Evolutionary conservation across 2,888 invertebrate genomes (phyloP).

Genomic region (Oscheius sp.): DNA sequence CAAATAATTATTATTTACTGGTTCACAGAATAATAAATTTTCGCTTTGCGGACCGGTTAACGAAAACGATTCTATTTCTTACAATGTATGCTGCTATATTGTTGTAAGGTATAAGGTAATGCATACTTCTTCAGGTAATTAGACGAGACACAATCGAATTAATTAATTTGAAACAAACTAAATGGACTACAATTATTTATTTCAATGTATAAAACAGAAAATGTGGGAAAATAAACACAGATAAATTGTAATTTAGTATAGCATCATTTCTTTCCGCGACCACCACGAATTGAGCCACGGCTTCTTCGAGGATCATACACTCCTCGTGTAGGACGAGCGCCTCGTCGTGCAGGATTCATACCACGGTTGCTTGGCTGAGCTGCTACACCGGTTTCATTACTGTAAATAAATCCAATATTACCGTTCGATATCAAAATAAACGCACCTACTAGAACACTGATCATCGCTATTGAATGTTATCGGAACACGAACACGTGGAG

Average conservation of each 20-base stretch:
- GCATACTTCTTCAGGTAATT: no score
- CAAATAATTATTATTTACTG: no score
- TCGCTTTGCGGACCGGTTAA: no score
- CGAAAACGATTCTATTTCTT: no score
- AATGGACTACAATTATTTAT: background rate
- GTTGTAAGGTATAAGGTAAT: no score
- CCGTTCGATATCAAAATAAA: background rate
- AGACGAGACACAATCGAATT: no score
- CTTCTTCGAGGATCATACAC: background rate
- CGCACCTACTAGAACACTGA: slow-evolving; percentile 56
- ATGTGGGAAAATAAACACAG: background rate
- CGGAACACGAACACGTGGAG: slow-evolving; percentile 1
- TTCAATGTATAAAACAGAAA: background rate
- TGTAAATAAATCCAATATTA: background rate
- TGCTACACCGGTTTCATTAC: slow-evolving; percentile 22
- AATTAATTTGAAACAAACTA: no score
- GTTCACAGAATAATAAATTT: no score
- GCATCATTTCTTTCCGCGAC: background rate
- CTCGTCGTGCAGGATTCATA: background rate
- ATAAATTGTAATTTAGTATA: background rate
- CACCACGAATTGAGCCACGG: background rate
- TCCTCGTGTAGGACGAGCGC: background rate
- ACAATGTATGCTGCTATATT: no score
- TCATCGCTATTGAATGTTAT: slow-evolving; percentile 47
- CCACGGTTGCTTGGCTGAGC: background rate